A percentile compares a stretch with the other conserved stretches of the same genome.
phyloP scores from a whole-genome alignment of 2,888 invertebrate species.

The Synergus umbraculus region DNA sequence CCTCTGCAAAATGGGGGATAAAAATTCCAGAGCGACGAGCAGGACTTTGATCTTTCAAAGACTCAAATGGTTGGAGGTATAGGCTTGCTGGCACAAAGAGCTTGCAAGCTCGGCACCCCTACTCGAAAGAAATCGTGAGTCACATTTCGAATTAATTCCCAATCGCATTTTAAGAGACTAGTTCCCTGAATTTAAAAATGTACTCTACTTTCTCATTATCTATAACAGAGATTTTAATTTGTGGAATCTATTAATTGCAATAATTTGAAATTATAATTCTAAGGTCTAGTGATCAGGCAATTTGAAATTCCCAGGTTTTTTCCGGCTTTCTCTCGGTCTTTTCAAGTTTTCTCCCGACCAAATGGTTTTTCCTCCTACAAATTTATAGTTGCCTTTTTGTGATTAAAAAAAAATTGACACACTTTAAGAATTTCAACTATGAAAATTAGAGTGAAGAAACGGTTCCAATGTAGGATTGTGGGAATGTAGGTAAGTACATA shows the following conservation, averaged over 20 bases:
- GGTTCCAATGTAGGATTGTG: conserved; percentile 42
- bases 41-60: conserved; percentile 66
- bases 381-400: no score
- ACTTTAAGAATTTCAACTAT: conserved; percentile 16
- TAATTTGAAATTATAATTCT: background rate
- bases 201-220: background rate
- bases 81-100: conserved; percentile 62
- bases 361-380: no score
- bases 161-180: background rate
- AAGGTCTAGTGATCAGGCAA: no score
- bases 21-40: conserved; percentile 35
- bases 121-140: conserved; percentile 53
- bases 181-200: conserved; percentile 28
- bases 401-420: no score
- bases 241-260: background rate
- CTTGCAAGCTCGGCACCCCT: conserved; percentile 51
- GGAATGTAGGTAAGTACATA: conserved; percentile 59
- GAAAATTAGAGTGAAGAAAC: conserved; percentile 55
- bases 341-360: no score
- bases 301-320: no score
- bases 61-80: conserved; percentile 59
- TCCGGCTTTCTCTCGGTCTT: no score
- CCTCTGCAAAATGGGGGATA: conserved; percentile 15
- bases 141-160: conserved; percentile 49
- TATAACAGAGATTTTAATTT: background rate